A percentile compares a stretch with the other conserved stretches of the same genome.
Conservation (phyloP, 2,797 vertebrate species). For the Philypnodon macrostomus region DNA sequence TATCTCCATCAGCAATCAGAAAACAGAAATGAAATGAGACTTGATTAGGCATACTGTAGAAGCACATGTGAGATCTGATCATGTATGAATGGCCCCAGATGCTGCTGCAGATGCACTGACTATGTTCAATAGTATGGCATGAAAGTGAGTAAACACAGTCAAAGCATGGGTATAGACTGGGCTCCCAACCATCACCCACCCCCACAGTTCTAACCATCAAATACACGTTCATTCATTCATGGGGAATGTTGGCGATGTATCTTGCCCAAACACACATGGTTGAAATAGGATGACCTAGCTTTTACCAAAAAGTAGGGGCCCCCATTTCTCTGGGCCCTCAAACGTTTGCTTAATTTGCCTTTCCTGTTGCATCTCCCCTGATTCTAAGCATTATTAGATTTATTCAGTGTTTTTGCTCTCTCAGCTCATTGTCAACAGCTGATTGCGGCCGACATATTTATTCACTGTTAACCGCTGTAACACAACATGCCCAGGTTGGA, state of each 20-base stretch:
- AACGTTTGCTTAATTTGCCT: too few relatives aligned
- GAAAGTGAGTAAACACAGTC: not conserved
- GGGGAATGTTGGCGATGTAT: too few relatives aligned
- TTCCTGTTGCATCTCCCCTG: too few relatives aligned
- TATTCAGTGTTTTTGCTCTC: slow-evolving; percentile 1
- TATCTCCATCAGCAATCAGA: not conserved
- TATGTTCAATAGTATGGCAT: slow-evolving; percentile 2
- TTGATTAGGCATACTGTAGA: slow-evolving; percentile 1
- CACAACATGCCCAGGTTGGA: slow-evolving; percentile 21
- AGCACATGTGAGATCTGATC: not conserved
- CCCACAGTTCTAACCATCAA: too few relatives aligned
- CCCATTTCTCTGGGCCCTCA: too few relatives aligned
- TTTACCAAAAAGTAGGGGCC: too few relatives aligned
- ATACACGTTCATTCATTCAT: too few relatives aligned
- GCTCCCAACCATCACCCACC: too few relatives aligned
- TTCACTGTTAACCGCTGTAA: slow-evolving; percentile 29
- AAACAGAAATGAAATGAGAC: too few relatives aligned
- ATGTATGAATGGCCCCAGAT: not conserved
- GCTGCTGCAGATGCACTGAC: slow-evolving; percentile 1
- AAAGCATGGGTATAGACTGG: too few relatives aligned
- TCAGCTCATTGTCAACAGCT: slow-evolving; percentile 23
- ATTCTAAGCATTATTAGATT: not conserved
- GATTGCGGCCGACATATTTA: slow-evolving; percentile 37
- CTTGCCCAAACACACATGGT: too few relatives aligned
- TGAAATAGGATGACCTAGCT: too few relatives aligned